Conservation (phyloP, 2,797 vertebrate genomes). For the Myripristis jacobus region DNA sequence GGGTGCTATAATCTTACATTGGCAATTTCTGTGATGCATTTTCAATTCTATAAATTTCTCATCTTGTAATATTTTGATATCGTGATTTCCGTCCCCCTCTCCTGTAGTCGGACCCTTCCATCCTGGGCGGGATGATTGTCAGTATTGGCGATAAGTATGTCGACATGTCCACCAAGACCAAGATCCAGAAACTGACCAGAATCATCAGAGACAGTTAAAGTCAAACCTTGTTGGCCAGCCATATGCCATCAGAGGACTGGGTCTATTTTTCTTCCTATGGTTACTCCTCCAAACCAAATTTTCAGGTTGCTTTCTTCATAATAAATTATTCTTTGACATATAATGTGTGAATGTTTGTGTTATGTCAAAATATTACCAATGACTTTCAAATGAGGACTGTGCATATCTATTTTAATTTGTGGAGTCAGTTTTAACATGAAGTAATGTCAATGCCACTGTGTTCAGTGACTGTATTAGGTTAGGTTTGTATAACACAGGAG, state of each 20-base stretch:
- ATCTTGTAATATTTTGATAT: neutral
- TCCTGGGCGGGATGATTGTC: conserved; percentile 91
- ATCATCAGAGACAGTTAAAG: conserved; percentile 79
- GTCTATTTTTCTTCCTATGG: neutral
- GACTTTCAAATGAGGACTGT: neutral
- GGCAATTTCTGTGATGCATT: neutral
- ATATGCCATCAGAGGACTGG: neutral
- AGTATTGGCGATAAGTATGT: conserved; percentile 85
- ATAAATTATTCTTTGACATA: conserved; percentile 63
- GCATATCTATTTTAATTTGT: neutral
- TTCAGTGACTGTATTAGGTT: neutral
- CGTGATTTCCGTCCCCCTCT: neutral
- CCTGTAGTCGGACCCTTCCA: conserved; percentile 81
- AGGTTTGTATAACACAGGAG: conserved; percentile 24
- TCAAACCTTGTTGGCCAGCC: neutral
- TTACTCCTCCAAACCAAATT: conserved; percentile 21
- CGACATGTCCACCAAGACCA: conserved; percentile 83
- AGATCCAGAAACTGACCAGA: conserved; percentile 88
- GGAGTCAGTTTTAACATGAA: neutral
- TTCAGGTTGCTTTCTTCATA: conserved; percentile 52
- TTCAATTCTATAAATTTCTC: neutral
- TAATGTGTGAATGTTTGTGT: neutral
- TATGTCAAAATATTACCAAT: neutral
- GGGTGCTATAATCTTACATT: no score
- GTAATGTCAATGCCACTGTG: neutral